Base-by-base conservation (phyloP, 2,888 invertebrate species). In the Coelinius sp. region DNA sequence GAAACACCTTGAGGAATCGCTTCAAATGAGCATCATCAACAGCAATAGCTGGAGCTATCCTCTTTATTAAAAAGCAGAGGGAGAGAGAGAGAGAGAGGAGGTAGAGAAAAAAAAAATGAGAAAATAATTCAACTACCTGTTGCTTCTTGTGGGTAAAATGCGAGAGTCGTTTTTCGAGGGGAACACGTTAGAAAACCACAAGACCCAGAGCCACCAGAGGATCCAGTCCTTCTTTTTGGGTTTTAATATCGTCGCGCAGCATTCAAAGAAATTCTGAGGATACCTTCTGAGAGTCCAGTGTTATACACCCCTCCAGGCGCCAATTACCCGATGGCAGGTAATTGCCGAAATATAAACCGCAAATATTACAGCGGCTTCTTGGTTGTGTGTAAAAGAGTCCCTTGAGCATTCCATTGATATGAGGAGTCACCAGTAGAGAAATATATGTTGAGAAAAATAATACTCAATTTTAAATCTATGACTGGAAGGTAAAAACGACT, bases 31-130 rank as follows among this genome's bases (percentile, higher is more conserved):
- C 31, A 24, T 46, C 62, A 38, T 69, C 49, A n/a, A n/a, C n/a
- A 73, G 59, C 31, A 64, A 46, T 56, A 71, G 52, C 66, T 53
- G 25, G 68, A 52, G 56, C 65, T 65, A 53, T 56, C 53, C 27
- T 68, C 66, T 71, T 69, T 62, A 74, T 74, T 69, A 52, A 67
- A 70, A 65, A 75, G 35, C 31, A 10, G 35, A 46, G 27, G 59
- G 6, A 20, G 59, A 59, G 41, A 5, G 41, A 38, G 41, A 63
- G 70, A 70, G n/a, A 75, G 35, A 44, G 7, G 35, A 46, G 27
- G 59, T 17, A 20, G 59, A 59, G 41, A 5, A 52, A 38, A 52
- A 63, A 73, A 70, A 67, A 53, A 27, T 24, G 35, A 64, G 63
- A 17, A 53, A 65, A 22, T 46, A 70, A 64, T 66, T 63, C 64